Conservation (phyloP, 2,888 invertebrate genomes). For the Cataglyphis livida region DNA sequence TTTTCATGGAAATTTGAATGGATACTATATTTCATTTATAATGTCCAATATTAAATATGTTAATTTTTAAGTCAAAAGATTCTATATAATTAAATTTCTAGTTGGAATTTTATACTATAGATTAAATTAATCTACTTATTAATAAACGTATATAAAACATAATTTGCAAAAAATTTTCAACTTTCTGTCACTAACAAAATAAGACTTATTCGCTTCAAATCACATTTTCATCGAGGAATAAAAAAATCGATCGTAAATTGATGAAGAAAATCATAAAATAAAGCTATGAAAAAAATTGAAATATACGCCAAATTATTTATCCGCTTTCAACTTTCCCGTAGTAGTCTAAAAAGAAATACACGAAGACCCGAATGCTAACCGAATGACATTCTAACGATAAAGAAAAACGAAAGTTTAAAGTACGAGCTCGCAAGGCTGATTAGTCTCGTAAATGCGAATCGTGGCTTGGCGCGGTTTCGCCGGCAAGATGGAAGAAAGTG, state of each 20-base stretch:
- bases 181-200: background rate
- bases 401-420: slow-evolving; percentile 47
- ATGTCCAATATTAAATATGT: background rate
- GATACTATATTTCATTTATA: background rate
- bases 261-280: background rate
- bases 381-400: slow-evolving; percentile 49
- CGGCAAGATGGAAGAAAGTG: slow-evolving; percentile 52
- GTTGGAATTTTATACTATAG: background rate
- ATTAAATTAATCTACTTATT: background rate
- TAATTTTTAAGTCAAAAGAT: background rate
- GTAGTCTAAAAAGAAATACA: slow-evolving; percentile 28
- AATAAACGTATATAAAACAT: background rate
- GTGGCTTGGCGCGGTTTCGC: slow-evolving; percentile 28
- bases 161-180: background rate
- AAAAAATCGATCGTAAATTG: background rate
- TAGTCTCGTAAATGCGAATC: slow-evolving; percentile 20
- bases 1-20: slow-evolving; percentile 16
- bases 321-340: slow-evolving; percentile 44
- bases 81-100: background rate
- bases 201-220: background rate
- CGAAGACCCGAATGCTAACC: background rate
- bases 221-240: background rate
- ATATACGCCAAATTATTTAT: slow-evolving; percentile 24
- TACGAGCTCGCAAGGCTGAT: background rate
- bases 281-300: background rate